A percentile compares a stretch with the other conserved stretches of the same genome.
phyloP scores from a whole-genome alignment of 2,888 invertebrate species.

The Marasmarcha lunaedactyla region DNA sequence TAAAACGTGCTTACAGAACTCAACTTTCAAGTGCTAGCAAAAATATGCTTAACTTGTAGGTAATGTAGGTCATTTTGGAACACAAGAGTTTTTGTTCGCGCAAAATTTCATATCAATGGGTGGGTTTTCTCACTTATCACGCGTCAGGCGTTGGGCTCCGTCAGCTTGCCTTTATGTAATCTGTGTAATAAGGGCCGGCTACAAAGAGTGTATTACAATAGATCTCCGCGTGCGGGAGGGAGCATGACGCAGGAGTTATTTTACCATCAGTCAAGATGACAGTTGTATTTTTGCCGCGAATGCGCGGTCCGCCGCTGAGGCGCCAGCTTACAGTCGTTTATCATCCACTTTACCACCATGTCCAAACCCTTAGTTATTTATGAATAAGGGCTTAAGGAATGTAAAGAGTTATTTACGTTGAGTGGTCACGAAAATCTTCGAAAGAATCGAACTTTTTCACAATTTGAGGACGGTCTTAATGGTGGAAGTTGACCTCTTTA shows the following conservation, averaged over 20 bases:
- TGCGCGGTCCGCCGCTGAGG: constrained; percentile 44
- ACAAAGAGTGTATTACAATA: constrained; percentile 50
- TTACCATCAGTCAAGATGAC: constrained; percentile 67
- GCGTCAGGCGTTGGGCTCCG: constrained; percentile 15
- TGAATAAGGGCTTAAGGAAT: constrained; percentile 33
- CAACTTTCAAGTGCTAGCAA: too few relatives aligned
- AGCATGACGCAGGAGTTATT: constrained; percentile 60
- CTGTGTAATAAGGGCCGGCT: constrained; percentile 43
- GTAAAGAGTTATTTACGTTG: constrained; percentile 27
- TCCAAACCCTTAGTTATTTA: constrained; percentile 48
- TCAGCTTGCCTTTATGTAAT: constrained; percentile 33
- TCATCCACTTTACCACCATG: constrained; percentile 48
- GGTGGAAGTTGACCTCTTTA: too few relatives aligned
- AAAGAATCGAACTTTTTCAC: too few relatives aligned
- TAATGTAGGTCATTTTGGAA: too few relatives aligned
- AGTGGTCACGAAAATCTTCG: constrained; percentile 7
- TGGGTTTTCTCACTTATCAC: neutral
- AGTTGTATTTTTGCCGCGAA: constrained; percentile 53
- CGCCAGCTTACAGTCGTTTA: constrained; percentile 56
- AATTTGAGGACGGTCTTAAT: too few relatives aligned
- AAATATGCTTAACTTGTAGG: too few relatives aligned
- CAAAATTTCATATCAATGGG: constrained; percentile 1
- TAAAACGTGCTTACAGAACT: too few relatives aligned
- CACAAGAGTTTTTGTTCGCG: neutral
- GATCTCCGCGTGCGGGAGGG: constrained; percentile 53